Percentiles rank a stretch among this genome's conserved stretches.
phyloP scores from a whole-genome alignment of 1,140 invertebrate species.

The Platyura marginata region DNA sequence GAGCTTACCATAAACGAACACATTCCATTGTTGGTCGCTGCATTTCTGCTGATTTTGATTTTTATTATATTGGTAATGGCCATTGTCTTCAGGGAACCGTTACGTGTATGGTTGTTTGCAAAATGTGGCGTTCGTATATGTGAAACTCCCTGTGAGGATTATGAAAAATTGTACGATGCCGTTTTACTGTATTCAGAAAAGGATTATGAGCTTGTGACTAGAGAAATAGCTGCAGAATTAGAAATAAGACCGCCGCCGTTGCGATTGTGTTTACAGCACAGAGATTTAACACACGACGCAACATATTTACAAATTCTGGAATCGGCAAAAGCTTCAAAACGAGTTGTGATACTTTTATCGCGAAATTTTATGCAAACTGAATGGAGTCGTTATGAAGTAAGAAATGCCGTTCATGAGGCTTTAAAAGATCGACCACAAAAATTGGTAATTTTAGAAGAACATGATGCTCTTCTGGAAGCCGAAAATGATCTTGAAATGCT shows the following conservation, averaged over 20 bases:
- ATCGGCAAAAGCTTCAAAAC: conserved; percentile 65
- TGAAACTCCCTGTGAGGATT: conserved; percentile 39
- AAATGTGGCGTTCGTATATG: conserved; percentile 69
- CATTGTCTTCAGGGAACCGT: conserved; percentile 67
- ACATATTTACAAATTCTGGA: conserved; percentile 63
- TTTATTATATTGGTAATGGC: conserved; percentile 57
- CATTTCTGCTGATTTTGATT: conserved; percentile 49
- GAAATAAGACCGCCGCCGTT: conserved; percentile 51
- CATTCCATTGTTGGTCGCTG: conserved; percentile 60
- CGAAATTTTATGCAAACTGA: conserved; percentile 72
- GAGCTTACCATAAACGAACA: conserved; percentile 51
- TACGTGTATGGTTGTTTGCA: conserved; percentile 76
- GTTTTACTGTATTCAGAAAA: conserved; percentile 85
- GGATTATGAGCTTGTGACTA: conserved; percentile 76
- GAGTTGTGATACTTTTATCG: conserved; percentile 62
- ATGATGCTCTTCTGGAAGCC: conserved; percentile 52
- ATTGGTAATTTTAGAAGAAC: conserved; percentile 70
- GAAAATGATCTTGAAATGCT: conserved; percentile 73
- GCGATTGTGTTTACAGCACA: conserved; percentile 71
- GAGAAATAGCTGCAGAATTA: conserved; percentile 63
- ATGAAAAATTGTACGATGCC: conserved; percentile 77
- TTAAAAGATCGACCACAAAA: conserved; percentile 66
- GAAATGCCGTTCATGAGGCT: conserved; percentile 68
- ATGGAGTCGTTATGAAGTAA: conserved; percentile 68
- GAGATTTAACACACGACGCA: conserved; percentile 52